Evolutionary conservation across 2,888 invertebrate species (phyloP), one percentile per base, ranked within the genome.

Genomic region (Capitulum mitella): DNA sequence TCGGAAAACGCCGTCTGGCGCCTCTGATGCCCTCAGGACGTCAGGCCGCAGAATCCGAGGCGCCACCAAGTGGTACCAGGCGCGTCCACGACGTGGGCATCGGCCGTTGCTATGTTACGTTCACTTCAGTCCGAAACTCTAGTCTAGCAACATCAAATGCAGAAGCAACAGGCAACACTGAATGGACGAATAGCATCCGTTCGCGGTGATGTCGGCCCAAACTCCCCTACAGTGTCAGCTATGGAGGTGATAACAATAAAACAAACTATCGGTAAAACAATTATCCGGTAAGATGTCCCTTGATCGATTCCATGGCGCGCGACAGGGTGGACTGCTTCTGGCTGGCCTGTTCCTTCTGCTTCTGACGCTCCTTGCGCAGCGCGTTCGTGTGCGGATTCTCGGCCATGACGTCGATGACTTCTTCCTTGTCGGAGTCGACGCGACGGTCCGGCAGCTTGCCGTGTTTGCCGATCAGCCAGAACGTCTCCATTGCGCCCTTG

Each of bases 391-490:
- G 78, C 34, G 80, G 78, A 40, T 78, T 80, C 78, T 80, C 80
- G 12, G 80, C 80, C 80, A 80, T 80, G 48, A 80, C 78, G 40
- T 79, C 80, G 46, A 80, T 37, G 34, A 79, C 80, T 3, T 80
- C 80, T 14, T 80, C 80, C 29, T 51, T 58, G 34, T 37, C 78
- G n/a, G 80, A 80, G 64, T 79, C 78, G 10, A 77, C 43, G 37
- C 78, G 79, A 16, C 80, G 78, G 43, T 80, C 79, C 8, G 79
- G 79, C 70, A 80, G 77, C 22, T 78, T 78, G 34, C 80, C 80
- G 70, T 80, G 79, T 51, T 80, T 80, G 26, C 80, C 80, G 29
- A 79, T 80, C 51, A 80, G 78, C 80, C 80, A 80, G 78, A 79
- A 80, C 14, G 80, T 80, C 64, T 80, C 79, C 80, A 80, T 80